Base-by-base conservation (phyloP, 2,113 vertebrate genomes). In the Oenanthe oenanthe region DNA sequence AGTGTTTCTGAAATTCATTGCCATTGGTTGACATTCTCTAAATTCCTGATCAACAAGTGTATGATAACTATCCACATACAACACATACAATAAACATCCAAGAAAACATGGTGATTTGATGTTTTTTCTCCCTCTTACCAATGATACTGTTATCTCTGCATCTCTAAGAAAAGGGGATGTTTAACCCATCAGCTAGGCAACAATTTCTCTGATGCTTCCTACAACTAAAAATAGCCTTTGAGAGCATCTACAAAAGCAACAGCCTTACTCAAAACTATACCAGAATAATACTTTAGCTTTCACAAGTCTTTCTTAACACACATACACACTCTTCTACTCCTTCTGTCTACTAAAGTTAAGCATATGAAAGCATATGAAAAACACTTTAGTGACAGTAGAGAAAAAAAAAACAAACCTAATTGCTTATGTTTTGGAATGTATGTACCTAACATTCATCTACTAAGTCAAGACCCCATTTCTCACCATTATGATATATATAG, bases 401-500 rank as follows among this genome's bases (percentile, higher is more conserved):
- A 58, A 57, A 70, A 61, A 61, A 62, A 25, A 42, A 17, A 8
- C 20, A 12, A 87, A 47, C 40, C 18, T 13, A 57, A 36, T 6
- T 29, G 12, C 40, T 63, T 7, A n/a, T 17, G 6, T 32, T 81
- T 74, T 18, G 16, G 18, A 89, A 84, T 19, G 13, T 6, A 45
- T 3, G 17, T 11, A 79, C 34, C 4, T 9, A 67, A 15, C 4
- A 29, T 10, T 34, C 45, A 56, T 6, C 22, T 58, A 29, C 29
- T 31, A 83, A 45, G 42, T 31, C 53, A 89, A 58, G 48, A 42
- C 26, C 8, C 13, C 21, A 28, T 34, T 51, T 76, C 56, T 61
- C 43, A 71, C 38, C 38, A 31, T 2, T 0, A 21, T 4, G 7
- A 21, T 51, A 34, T 8, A 38, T 2, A 12, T 0, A 54, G 47